phyloP scores from a whole-genome alignment of 2,113 vertebrate species.

The Eurypyga helias region DNA sequence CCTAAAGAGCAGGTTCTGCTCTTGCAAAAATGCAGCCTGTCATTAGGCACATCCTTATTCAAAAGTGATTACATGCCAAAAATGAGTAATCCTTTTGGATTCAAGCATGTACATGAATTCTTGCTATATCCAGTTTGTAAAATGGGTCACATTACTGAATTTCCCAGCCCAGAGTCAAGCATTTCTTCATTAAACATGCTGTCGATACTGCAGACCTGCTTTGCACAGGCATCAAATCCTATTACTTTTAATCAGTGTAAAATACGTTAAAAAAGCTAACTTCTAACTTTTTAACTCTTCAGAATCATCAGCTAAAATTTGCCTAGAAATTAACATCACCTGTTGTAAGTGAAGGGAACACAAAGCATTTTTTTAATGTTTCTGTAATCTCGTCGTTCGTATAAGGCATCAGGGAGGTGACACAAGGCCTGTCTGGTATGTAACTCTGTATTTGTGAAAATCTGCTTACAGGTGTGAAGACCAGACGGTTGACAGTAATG shows the following conservation, averaged over 20 bases:
- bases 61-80: not conserved
- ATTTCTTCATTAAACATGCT: not conserved
- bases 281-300: not conserved
- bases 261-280: not conserved
- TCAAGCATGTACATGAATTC: not conserved
- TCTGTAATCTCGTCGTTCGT: not conserved
- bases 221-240: not conserved
- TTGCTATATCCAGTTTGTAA: not conserved
- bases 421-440: not conserved
- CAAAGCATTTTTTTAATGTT: not conserved
- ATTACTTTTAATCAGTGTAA: not conserved
- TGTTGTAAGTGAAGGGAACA: not conserved
- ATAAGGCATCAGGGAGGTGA: not conserved
- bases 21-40: not conserved
- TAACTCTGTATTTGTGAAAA: conserved; percentile 51
- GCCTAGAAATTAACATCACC: not conserved
- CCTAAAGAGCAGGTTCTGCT: not conserved
- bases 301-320: not conserved
- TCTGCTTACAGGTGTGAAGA: conserved; percentile 79
- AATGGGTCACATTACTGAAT: not conserved
- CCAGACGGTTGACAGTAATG: conserved; percentile 61
- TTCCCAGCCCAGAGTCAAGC: not conserved
- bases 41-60: not conserved
- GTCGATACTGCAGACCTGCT: not conserved
- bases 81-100: not conserved